These are phyloP conservation scores for Clarias platycephalus DNA, from an alignment of 2,797 vertebrate genomes.

Conservation along the genomic window DNA sequence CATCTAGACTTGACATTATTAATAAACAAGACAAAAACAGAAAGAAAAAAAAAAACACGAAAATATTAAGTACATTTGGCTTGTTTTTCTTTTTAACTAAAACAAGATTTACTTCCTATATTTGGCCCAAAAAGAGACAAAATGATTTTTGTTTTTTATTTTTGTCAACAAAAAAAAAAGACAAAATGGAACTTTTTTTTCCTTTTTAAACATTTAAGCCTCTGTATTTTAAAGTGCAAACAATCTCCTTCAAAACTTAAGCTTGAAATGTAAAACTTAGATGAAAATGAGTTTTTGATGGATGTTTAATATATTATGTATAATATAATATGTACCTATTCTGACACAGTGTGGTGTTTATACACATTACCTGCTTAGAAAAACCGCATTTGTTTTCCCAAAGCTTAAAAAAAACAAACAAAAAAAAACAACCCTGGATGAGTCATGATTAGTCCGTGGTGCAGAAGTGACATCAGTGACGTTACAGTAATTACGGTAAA, in stretches of 20 bases:
- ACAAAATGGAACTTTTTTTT: neutral
- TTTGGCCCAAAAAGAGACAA: constrained; percentile 3
- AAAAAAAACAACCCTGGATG: neutral
- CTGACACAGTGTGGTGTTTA: neutral
- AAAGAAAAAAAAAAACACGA: neutral
- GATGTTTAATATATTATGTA: neutral
- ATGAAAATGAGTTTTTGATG: neutral
- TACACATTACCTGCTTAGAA: neutral
- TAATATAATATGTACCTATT: neutral
- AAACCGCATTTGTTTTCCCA: neutral
- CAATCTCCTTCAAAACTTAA: neutral
- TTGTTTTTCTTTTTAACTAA: neutral
- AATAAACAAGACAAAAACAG: neutral
- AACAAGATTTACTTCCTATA: neutral
- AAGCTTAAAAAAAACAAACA: neutral
- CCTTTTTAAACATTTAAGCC: neutral
- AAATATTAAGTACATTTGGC: neutral
- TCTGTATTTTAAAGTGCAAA: constrained; percentile 20
- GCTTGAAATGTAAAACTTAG: neutral
- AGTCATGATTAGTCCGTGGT: neutral
- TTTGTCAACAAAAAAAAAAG: neutral
- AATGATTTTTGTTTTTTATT: too few relatives aligned
- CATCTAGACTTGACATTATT: neutral
- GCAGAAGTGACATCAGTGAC: neutral
- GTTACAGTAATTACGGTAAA: neutral